Conservation (phyloP, 2,113 vertebrate species). For the Tupaia tana region DNA sequence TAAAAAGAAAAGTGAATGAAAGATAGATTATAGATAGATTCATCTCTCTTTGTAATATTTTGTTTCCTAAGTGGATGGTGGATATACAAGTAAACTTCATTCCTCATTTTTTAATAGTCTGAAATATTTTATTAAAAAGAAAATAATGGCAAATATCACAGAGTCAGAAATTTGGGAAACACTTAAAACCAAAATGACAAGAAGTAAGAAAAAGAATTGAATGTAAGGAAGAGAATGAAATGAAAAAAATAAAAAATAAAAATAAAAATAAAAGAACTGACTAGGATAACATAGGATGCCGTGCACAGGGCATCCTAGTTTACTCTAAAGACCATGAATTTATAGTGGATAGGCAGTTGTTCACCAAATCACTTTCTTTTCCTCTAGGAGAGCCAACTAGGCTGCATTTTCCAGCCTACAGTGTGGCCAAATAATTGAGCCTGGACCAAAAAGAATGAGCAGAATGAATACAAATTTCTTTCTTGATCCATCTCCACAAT, state of each 20-base stretch:
- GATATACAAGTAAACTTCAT: not conserved
- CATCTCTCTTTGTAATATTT: not conserved
- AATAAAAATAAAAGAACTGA: conserved; percentile 7
- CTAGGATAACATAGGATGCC: not conserved
- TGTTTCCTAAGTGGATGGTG: not conserved
- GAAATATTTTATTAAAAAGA: conserved; percentile 38
- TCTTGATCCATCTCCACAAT: not conserved
- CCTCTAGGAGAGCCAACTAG: not conserved
- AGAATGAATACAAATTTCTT: not conserved
- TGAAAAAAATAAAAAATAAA: no score
- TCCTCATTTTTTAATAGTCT: not conserved
- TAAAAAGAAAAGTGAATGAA: not conserved
- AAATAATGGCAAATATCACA: conserved; percentile 10
- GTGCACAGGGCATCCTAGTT: not conserved
- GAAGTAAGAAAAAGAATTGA: not conserved
- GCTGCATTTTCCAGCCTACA: not conserved
- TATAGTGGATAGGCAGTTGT: not conserved
- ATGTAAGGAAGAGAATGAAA: no score
- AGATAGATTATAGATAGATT: not conserved
- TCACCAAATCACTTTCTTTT: not conserved
- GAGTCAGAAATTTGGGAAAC: not conserved
- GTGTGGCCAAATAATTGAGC: not conserved
- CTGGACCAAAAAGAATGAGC: conserved; percentile 6
- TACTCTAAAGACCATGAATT: not conserved
- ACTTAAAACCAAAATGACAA: not conserved